Evolutionary conservation across 2,113 vertebrate genomes (phyloP).

Genomic region (Plecotus auritus): DNA sequence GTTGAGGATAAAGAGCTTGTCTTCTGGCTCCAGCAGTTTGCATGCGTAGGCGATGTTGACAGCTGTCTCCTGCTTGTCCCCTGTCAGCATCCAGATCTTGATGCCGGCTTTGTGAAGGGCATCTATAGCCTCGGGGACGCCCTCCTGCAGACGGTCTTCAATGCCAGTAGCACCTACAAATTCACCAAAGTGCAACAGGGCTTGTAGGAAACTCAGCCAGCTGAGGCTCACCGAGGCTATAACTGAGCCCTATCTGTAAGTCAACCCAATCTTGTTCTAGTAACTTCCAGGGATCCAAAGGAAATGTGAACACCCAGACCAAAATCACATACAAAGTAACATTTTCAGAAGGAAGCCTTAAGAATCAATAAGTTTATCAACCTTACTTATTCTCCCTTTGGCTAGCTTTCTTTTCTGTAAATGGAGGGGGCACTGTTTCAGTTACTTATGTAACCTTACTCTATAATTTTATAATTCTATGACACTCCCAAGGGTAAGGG

Average conservation of each 20-base stretch:
- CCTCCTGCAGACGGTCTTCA: slow-evolving; percentile 93
- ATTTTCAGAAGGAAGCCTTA: neutral
- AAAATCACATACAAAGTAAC: neutral
- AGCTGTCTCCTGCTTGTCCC: slow-evolving; percentile 96
- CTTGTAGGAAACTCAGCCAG: neutral
- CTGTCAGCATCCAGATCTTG: slow-evolving; percentile 95
- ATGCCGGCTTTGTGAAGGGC: slow-evolving; percentile 90
- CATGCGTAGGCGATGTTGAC: slow-evolving; percentile 93
- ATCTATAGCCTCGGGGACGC: slow-evolving; percentile 92
- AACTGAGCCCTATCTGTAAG: neutral
- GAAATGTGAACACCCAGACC: neutral
- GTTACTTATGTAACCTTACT: neutral
- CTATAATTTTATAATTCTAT: neutral
- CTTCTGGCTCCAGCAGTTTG: slow-evolving; percentile 84
- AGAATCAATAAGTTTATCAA: neutral
- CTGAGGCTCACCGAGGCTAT: neutral
- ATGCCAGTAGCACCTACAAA: slow-evolving; percentile 92
- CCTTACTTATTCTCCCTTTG: neutral
- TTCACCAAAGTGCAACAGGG: neutral
- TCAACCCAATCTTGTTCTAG: neutral
- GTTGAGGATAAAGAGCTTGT: slow-evolving; percentile 86
- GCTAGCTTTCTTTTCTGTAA: neutral
- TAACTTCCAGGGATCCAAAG: neutral
- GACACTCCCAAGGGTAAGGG: neutral
- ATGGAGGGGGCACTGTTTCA: neutral